Conservation (phyloP, 2,797 vertebrate species). For the Diplodus sargus region DNA sequence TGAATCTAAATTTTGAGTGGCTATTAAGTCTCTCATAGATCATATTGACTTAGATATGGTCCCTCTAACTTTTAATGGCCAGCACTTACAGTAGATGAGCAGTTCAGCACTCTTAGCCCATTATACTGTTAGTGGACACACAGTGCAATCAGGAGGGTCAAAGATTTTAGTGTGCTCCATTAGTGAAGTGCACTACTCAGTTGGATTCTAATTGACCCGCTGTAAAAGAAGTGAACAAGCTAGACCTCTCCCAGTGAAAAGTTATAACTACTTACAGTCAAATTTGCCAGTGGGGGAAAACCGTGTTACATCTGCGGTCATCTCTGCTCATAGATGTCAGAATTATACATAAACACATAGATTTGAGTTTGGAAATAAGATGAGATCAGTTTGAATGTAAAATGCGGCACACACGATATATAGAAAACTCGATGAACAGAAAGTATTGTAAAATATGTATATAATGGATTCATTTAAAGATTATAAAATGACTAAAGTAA, state of each 20-base stretch:
- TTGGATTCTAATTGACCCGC: slow-evolving; percentile 85
- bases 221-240: slow-evolving; percentile 74
- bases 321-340: slow-evolving; percentile 31
- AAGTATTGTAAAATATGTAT: not conserved
- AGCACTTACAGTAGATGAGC: slow-evolving; percentile 79
- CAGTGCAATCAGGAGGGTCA: slow-evolving; percentile 81
- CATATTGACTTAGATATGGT: slow-evolving; percentile 79
- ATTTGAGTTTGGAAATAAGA: not conserved
- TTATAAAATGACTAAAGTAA: not conserved
- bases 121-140: slow-evolving; percentile 83
- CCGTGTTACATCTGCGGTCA: slow-evolving; percentile 27
- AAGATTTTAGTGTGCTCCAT: slow-evolving; percentile 83
- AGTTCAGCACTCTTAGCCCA: slow-evolving; percentile 81
- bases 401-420: not conserved
- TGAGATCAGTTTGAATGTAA: not conserved
- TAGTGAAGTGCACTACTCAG: slow-evolving; percentile 82
- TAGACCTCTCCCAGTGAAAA: slow-evolving; percentile 69
- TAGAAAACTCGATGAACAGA: not conserved
- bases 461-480: not conserved
- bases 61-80: slow-evolving; percentile 83
- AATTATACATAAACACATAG: slow-evolving; percentile 4
- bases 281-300: slow-evolving; percentile 63
- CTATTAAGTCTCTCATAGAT: slow-evolving; percentile 79
- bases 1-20: slow-evolving; percentile 77
- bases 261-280: slow-evolving; percentile 77